These are phyloP conservation scores for Eilema sororculum DNA, from an alignment of 2,888 invertebrate genomes.

Conservation along the genomic window DNA sequence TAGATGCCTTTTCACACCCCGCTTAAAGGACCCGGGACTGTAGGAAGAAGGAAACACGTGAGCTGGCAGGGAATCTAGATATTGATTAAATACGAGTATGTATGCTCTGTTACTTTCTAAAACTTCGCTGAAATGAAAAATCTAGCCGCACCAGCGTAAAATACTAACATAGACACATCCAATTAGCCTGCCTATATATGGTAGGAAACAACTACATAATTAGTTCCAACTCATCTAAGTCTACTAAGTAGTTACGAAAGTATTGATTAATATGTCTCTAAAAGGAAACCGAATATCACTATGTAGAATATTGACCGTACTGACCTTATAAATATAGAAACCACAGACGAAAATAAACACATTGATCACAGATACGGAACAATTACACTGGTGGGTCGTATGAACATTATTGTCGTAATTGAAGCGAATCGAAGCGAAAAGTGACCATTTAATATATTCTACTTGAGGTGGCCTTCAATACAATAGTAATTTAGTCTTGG, in stretches of 20 bases:
- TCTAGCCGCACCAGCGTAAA: too few species aligned
- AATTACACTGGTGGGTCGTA: not conserved
- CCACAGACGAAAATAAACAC: not conserved
- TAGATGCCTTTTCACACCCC: too few species aligned
- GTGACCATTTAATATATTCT: not conserved
- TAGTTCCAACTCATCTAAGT: not conserved
- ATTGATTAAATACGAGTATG: too few species aligned
- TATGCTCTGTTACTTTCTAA: too few species aligned
- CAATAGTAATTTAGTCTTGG: not conserved
- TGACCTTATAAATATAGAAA: not conserved
- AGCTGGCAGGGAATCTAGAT: too few species aligned
- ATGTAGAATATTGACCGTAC: not conserved
- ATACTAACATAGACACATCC: too few species aligned
- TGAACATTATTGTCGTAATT: not conserved
- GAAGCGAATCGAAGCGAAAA: not conserved
- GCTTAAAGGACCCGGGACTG: too few species aligned
- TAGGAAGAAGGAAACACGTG: too few species aligned
- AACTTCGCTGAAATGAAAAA: too few species aligned
- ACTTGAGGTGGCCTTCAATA: not conserved
- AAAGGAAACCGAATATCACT: not conserved
- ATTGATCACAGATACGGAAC: not conserved
- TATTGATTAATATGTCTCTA: not conserved
- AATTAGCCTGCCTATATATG: too few species aligned
- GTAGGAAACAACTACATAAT: too few species aligned
- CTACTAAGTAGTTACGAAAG: not conserved